Base-by-base conservation (phyloP, 2,888 invertebrate genomes). In the Prosopocoilus inquinatus region DNA sequence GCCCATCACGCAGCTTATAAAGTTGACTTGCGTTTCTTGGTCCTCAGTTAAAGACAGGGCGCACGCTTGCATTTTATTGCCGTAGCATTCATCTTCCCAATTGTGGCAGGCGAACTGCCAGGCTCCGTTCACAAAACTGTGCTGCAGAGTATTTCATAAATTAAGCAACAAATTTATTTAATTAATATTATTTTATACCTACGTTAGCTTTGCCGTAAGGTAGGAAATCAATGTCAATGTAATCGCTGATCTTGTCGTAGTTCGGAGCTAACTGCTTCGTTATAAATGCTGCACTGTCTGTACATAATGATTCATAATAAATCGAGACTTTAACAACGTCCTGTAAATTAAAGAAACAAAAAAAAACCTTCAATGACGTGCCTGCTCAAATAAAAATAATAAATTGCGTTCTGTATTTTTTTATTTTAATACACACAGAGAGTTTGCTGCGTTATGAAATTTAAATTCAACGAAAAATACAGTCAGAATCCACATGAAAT, bases 151-250 rank as follows among this genome's bases (percentile, higher is more conserved):
- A 15, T 41, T 11, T 15, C 3, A 11, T n/a, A 41, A 41, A 16
- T 41, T 11, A n/a, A n/a, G n/a, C n/a, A n/a, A n/a, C n/a, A n/a
- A n/a, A n/a, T n/a, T n/a, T n/a, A n/a, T n/a, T n/a, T n/a, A n/a
- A 11, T 34, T 49, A 9, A 28, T 15, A 20, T 11, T 7, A 49
- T 2, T 38, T 13, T 20, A 38, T 51, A 70, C 76, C 74, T 69
- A 81, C 82, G 56, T 63, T 65, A 1, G 82, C 79, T 66, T 81
- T 81, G 58, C 82, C 82, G 60, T 77, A 82, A 1, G 82, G 82
- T 9, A 82, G 64, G n/a, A 80, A 74, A 32, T 73, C 75, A 2
- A 65, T n/a, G 7, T 43, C 12, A 9, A 66, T 47, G 12, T 50
- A 49, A 9, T 61, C 45, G 9, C 15, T 38, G 11, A 64, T 41